phyloP scores from a whole-genome alignment of 2,888 invertebrate species.

The Phyllotreta striolata region DNA sequence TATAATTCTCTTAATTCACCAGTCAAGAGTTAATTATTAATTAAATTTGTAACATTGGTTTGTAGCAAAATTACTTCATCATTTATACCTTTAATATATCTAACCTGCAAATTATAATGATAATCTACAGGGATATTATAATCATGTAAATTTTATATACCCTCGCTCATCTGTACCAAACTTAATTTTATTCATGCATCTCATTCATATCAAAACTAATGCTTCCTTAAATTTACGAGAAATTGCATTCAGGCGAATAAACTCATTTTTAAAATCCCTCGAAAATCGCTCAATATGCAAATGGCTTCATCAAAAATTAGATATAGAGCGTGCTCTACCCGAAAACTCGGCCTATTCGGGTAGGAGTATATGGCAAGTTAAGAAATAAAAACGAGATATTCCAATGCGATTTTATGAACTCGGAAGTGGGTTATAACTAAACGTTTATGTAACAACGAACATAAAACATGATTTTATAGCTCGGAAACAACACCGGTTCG shows the following conservation, averaged over 20 bases:
- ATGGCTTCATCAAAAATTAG: slow-evolving; percentile 16
- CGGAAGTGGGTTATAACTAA: slow-evolving; percentile 52
- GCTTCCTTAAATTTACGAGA: not conserved
- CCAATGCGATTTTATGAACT: slow-evolving; percentile 43
- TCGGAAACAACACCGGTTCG: slow-evolving; percentile 49
- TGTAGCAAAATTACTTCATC: too few species aligned
- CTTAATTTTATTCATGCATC: too few species aligned
- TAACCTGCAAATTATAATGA: too few species aligned
- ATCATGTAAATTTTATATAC: too few species aligned
- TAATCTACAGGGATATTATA: too few species aligned
- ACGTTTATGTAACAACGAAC: slow-evolving; percentile 57
- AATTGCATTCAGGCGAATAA: not conserved
- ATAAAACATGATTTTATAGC: slow-evolving; percentile 62
- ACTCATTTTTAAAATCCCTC: slow-evolving; percentile 1
- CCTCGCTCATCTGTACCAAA: too few species aligned
- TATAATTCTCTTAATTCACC: too few species aligned
- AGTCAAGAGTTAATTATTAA: too few species aligned
- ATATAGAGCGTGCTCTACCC: slow-evolving; percentile 9
- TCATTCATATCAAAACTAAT: too few species aligned
- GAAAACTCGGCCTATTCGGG: slow-evolving; percentile 14
- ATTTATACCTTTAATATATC: too few species aligned
- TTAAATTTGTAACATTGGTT: too few species aligned
- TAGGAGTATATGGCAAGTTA: not conserved
- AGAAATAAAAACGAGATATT: slow-evolving; percentile 30
- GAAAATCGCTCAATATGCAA: slow-evolving; percentile 16